Percentiles rank a stretch among this genome's conserved stretches.
Conservation (phyloP, 2,113 vertebrate species). For the Gopherus flavomarginatus region DNA sequence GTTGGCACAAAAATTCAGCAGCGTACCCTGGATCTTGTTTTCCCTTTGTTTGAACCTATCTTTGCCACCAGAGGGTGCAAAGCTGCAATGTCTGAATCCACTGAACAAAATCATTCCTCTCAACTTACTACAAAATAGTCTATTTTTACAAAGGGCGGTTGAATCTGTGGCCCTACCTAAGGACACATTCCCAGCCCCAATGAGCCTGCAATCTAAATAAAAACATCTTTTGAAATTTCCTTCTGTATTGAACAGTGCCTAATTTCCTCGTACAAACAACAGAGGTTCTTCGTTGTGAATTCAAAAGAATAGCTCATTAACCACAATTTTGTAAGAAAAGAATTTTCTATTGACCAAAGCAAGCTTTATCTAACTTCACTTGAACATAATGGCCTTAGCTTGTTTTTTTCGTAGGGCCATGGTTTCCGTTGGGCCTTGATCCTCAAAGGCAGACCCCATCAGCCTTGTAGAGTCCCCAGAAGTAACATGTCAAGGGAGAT, state of each 20-base stretch:
- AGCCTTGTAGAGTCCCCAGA: neutral
- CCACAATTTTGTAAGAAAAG: neutral
- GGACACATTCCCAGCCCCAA: rapidly evolving
- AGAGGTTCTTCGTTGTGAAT: neutral
- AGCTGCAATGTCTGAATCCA: neutral
- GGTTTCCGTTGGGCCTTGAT: neutral
- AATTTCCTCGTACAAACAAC: neutral
- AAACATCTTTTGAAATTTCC: neutral
- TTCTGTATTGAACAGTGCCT: rapidly evolving
- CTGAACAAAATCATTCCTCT: neutral
- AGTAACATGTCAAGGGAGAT: neutral
- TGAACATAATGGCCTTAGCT: neutral
- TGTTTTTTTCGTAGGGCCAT: neutral
- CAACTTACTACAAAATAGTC: neutral
- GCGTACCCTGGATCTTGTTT: neutral
- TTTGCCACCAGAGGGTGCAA: neutral
- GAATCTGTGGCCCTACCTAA: neutral
- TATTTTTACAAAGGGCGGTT: neutral
- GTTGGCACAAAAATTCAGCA: neutral
- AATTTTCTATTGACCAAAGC: neutral
- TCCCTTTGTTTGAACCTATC: neutral
- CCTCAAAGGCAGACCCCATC: neutral
- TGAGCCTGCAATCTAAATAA: neutral
- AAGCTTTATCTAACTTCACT: neutral
- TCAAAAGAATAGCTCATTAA: neutral